Evolutionary conservation across 1,140 invertebrate species (phyloP), one percentile per base, ranked within the genome.

Genomic region (Hestina assimilis): DNA sequence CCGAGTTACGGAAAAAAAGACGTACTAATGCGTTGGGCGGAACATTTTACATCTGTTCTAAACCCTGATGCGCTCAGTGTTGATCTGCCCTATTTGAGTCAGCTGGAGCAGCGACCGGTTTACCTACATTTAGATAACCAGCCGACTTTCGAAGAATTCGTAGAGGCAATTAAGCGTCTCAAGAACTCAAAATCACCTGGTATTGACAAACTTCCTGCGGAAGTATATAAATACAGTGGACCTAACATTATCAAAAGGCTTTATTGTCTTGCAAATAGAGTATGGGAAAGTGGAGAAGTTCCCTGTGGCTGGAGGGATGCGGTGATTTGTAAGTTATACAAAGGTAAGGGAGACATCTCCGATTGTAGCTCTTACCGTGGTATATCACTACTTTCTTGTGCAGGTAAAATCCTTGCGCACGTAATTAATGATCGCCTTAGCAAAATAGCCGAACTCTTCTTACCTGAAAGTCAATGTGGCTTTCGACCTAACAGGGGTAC

Each of bases 391-490:
- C 61, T 67, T 17, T 51, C 41, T 2, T 20, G n/a, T 12, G 58
- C 64, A 11, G 64, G 64, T 0, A 71, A 67, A 14, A 45, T 70
- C 1, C 33, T 66, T 0, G 60, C 60, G 1, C 59, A 55, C 12
- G 55, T 63, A 43, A 43, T 63, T 33, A 57, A 59, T 40, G 42
- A 6, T 1, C 56, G 46, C 1, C 31, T 48, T 6, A 21, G 17
- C 3, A 11, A 38, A 24, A 9, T 24, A n/a, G 47, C 63, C 3
- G 56, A 69, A 51, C 21, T 23, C 0, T 7, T 47, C 3, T 42
- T 74, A 7, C 65, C 63, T n/a, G 68, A 68, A 12, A 65, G 14
- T 7, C 61, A 71, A 40, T 72, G 52, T 55, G 63, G 61, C 1
- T 71, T 69, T 29, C 33, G 59, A 1, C 46, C 59, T 6, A 54